Conservation (phyloP, 2,888 invertebrate species). For the Cantharis flavilabris region DNA sequence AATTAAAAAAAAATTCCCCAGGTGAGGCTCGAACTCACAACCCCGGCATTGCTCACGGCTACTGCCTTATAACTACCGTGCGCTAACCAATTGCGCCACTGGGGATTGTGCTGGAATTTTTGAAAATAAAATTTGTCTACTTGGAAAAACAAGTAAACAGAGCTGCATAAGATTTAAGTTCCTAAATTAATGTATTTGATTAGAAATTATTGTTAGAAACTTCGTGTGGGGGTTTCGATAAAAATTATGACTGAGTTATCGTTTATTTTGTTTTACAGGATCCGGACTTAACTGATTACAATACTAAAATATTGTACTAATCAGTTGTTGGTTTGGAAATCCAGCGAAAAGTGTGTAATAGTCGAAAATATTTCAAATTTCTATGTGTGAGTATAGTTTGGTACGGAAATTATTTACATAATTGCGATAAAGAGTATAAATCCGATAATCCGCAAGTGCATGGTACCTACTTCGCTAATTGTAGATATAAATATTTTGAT, state of each 20-base stretch:
- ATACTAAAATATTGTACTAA: background rate
- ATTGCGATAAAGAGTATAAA: background rate
- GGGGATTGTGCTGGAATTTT: constrained; percentile 69
- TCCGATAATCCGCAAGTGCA: background rate
- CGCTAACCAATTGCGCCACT: constrained; percentile 99
- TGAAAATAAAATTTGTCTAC: background rate
- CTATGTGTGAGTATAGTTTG: background rate
- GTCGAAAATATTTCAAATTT: no score
- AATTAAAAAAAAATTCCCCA: constrained; percentile 72
- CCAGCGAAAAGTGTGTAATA: no score
- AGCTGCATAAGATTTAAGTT: no score
- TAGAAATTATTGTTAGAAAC: background rate
- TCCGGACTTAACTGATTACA: background rate
- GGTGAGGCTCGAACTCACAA: constrained; percentile 99
- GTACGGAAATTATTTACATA: background rate
- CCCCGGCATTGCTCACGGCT: constrained; percentile 96
- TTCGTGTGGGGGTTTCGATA: background rate
- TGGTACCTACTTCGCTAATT: background rate
- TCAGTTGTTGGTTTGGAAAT: background rate
- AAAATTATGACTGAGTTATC: background rate
- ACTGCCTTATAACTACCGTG: constrained; percentile 99
- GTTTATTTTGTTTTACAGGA: background rate
- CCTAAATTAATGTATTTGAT: background rate
- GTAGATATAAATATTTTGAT: background rate
- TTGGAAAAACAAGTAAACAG: background rate